These are phyloP conservation scores for Metalampra italica DNA, from an alignment of 2,888 invertebrate species.

Conservation along the genomic window DNA sequence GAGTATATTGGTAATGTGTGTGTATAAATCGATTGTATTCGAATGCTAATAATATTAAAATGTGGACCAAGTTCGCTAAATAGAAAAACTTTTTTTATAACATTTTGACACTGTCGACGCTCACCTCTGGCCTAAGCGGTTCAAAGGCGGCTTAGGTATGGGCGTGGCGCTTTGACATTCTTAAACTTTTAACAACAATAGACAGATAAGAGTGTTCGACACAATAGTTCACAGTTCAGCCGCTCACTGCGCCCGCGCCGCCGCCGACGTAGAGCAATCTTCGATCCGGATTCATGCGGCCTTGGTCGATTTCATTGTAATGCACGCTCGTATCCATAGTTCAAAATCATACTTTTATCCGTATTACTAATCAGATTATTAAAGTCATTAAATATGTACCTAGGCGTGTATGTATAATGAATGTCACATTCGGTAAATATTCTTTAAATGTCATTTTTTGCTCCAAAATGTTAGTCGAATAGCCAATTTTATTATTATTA, in stretches of 20 bases:
- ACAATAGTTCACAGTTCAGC: conserved; percentile 72
- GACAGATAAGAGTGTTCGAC: conserved; percentile 29
- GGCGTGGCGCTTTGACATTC: conserved; percentile 68
- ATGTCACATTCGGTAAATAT: no score
- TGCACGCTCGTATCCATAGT: conserved; percentile 37
- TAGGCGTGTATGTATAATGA: no score
- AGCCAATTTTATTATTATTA: no score
- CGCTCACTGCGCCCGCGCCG: conserved; percentile 44
- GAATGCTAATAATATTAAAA: no score
- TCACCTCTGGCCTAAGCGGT: conserved; percentile 12
- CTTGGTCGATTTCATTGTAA: conserved; percentile 60
- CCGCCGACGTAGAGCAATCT: conserved; percentile 33
- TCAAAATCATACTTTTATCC: conserved; percentile 11
- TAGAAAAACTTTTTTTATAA: not conserved
- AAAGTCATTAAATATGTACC: no score
- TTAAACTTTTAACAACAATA: conserved; percentile 50
- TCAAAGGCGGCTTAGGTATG: conserved; percentile 23
- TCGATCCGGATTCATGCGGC: conserved; percentile 62
- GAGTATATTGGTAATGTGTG: no score
- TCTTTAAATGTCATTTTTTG: no score
- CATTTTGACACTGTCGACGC: conserved; percentile 7
- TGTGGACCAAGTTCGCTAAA: no score
- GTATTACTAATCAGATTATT: not conserved
- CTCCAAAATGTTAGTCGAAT: no score
- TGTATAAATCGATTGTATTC: no score